These are phyloP conservation scores for Rhyacichthys aspro DNA, from an alignment of 2,797 vertebrate species.

Conservation along the genomic window DNA sequence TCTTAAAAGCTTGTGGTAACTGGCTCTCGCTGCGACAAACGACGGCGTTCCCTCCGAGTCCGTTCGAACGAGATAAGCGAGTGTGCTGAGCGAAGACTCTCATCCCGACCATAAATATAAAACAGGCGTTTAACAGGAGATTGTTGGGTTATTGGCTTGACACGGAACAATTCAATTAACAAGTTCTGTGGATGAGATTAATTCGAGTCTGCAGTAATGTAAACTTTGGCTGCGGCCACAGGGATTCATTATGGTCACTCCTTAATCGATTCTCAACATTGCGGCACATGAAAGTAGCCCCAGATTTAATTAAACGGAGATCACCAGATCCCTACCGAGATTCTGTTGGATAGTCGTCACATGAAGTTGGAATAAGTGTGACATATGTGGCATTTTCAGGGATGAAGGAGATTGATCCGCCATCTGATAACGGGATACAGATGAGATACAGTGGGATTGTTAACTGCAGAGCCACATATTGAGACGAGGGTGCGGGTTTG, in stretches of 20 bases:
- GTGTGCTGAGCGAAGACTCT: conserved; percentile 51
- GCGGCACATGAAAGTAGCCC: conserved; percentile 53
- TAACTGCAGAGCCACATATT: not conserved
- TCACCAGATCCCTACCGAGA: conserved; percentile 50
- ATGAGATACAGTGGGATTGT: conserved; percentile 7
- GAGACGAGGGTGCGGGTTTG: not conserved
- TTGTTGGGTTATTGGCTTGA: conserved; percentile 51
- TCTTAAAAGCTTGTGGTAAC: conserved; percentile 37
- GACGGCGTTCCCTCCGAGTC: conserved; percentile 39
- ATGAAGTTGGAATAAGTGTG: conserved; percentile 23
- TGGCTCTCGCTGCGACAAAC: conserved; percentile 34
- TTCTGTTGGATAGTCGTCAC: conserved; percentile 36
- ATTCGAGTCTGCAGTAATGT: conserved; percentile 36
- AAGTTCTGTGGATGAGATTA: conserved; percentile 36
- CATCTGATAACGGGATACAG: conserved; percentile 15
- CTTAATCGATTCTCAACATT: conserved; percentile 62
- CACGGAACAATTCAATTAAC: conserved; percentile 68
- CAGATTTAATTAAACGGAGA: conserved; percentile 62
- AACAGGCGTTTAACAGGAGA: conserved; percentile 49
- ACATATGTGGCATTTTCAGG: conserved; percentile 40
- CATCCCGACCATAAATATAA: conserved; percentile 56
- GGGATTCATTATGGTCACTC: conserved; percentile 59
- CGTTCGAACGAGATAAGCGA: conserved; percentile 50
- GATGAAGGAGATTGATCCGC: conserved; percentile 25
- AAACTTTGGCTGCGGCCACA: conserved; percentile 40